Evolutionary conservation across 2,888 invertebrate genomes (phyloP), one percentile per base, ranked within the genome.

Genomic region (Atethmia centrago): DNA sequence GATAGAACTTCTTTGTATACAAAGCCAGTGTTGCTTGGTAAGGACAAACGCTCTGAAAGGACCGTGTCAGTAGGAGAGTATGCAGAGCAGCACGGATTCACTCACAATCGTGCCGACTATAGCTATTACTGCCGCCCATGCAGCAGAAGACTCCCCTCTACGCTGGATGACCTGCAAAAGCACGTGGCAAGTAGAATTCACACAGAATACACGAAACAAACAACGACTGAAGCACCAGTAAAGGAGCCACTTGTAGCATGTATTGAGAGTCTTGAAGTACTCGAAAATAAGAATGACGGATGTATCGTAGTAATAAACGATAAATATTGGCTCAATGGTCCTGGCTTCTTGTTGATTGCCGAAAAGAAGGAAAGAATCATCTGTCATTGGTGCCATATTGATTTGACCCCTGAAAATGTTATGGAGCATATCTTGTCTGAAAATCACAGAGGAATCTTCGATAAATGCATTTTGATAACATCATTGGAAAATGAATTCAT

Each of bases 91-190:
- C 67, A 82, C 16, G 80, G 77, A 19, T 68, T 82, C n/a, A 42
- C 40, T 31, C 65, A 62, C 19, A 83, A 83, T 53, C 67, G 67
- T 5, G 72, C 80, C 0, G 82, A 82, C 16, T 42, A 51, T 1
- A 82, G 82, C 28, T 82, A 65, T n/a, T 82, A 82, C 63, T 82
- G 82, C 42, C 68, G 56, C 2, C 49, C 58, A 0, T 82, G 82
- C 25, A 31, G 42, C 1, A 58, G 84, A 10, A 73, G 84, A 12
- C 55, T 82, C 10, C 45, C 71, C 0, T 19, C 49, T 28, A 68
- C 28, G 2, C 77, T 76, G 9, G 25, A 67, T 1, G 67, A 69
- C 7, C 47, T 82, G 31, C 51, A 80, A 51, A 69, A 70, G 42
- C 82, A 82, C 1, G 71, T 77, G 2, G 47, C 28, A 9, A 77